phyloP scores from a whole-genome alignment of 2,888 invertebrate genomes.

The Diadegma fenestrale region DNA sequence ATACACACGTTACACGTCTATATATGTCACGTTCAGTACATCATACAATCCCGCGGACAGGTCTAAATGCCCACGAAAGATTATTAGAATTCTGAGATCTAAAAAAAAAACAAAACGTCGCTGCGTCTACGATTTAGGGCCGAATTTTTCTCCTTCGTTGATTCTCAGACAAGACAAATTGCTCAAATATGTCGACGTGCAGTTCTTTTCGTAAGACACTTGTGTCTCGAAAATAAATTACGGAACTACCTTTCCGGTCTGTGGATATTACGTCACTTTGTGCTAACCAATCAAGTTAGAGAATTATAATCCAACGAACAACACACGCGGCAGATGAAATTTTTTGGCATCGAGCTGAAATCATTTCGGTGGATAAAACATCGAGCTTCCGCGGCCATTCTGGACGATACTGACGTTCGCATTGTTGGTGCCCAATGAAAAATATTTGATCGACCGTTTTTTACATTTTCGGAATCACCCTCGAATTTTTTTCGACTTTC shows the following conservation, averaged over 20 bases:
- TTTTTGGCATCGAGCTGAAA: neutral
- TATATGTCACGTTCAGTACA: conserved; percentile 31
- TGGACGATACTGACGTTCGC: too few relatives aligned
- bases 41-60: conserved; percentile 55
- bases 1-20: conserved; percentile 13
- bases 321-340: neutral
- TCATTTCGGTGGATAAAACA: too few relatives aligned
- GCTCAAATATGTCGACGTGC: conserved; percentile 56
- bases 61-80: conserved; percentile 55
- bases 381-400: too few relatives aligned
- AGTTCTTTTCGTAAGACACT: conserved; percentile 31
- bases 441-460: too few relatives aligned
- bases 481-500: too few relatives aligned
- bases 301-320: neutral
- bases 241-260: conserved; percentile 3
- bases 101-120: conserved; percentile 38
- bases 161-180: conserved; percentile 46
- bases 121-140: conserved; percentile 22
- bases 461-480: too few relatives aligned
- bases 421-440: too few relatives aligned
- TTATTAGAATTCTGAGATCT: conserved; percentile 58
- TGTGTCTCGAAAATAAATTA: conserved; percentile 22
- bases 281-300: neutral
- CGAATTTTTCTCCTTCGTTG: neutral
- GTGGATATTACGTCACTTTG: conserved; percentile 5